phyloP scores from a whole-genome alignment of 2,113 vertebrate species.

The Zosterops borbonicus region DNA sequence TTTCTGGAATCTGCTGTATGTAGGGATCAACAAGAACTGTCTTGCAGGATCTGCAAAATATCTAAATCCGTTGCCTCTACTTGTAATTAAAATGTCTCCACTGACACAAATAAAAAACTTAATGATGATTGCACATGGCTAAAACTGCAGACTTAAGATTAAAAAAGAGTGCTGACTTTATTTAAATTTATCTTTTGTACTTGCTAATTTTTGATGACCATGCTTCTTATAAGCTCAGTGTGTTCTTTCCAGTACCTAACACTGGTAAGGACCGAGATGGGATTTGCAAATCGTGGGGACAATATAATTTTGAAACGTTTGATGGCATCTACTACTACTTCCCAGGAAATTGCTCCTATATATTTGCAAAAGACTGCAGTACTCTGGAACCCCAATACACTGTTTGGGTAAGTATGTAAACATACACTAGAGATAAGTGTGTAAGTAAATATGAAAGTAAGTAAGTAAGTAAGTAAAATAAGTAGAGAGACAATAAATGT shows the following conservation, averaged over 20 bases:
- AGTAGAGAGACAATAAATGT: not conserved
- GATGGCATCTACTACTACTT: slow-evolving; percentile 98
- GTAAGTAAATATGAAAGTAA: not conserved
- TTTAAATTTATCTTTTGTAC: not conserved
- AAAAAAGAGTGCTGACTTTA: not conserved
- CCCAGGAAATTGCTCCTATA: slow-evolving; percentile 94
- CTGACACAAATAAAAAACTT: not conserved
- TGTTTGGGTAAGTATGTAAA: slow-evolving; percentile 87
- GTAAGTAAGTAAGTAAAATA: not conserved
- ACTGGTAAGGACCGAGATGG: slow-evolving; percentile 90
- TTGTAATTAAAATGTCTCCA: not conserved
- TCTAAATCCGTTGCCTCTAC: not conserved
- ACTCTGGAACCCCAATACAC: slow-evolving; percentile 88
- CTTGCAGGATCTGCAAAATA: not conserved
- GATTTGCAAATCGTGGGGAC: slow-evolving; percentile 97
- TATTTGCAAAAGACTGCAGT: slow-evolving; percentile 95
- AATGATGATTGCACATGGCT: rapidly evolving
- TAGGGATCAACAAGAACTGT: not conserved
- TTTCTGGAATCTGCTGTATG: not conserved
- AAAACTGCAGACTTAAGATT: not conserved
- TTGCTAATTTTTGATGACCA: not conserved
- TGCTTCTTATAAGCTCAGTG: slow-evolving; percentile 4
- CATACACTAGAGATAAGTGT: not conserved
- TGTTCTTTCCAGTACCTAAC: slow-evolving; percentile 86
- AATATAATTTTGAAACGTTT: slow-evolving; percentile 96